A percentile compares a stretch with the other conserved stretches of the same genome.
phyloP scores from a whole-genome alignment of 2,113 vertebrate genomes.

The Pyrgilauda ruficollis region DNA sequence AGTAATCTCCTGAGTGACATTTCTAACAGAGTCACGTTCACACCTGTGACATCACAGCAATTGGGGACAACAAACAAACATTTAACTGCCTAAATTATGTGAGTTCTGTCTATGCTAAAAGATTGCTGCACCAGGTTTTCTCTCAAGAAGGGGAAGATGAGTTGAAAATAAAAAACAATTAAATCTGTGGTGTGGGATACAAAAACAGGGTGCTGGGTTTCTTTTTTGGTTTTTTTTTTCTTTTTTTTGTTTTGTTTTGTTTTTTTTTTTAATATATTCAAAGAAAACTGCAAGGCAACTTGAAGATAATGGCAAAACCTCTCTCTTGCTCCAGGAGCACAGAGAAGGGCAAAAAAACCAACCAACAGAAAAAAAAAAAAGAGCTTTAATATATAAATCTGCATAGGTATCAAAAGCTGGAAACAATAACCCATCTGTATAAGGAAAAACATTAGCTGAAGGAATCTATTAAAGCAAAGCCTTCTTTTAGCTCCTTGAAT shows the following conservation, averaged over 20 bases:
- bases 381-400: neutral
- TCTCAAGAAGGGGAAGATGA: neutral
- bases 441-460: conserved; percentile 50
- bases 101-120: neutral
- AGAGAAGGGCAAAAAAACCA: neutral
- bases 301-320: neutral
- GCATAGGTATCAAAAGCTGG: conserved; percentile 27
- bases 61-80: rapidly evolving
- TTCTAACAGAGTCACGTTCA: neutral
- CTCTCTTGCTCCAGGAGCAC: neutral
- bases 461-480: conserved; percentile 61
- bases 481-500: conserved; percentile 55
- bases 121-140: neutral
- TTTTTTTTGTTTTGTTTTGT: rapidly evolving
- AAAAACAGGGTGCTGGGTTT: rapidly evolving
- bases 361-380: neutral
- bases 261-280: neutral
- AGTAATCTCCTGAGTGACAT: neutral
- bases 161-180: neutral
- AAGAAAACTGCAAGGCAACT: neutral
- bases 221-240: neutral
- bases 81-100: neutral
- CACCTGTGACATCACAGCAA: neutral
- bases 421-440: conserved; percentile 65
- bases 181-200: too few relatives aligned